Evolutionary conservation across 2,888 invertebrate genomes (phyloP), one percentile per base, ranked within the genome.

Genomic region (Piscicola geometra): DNA sequence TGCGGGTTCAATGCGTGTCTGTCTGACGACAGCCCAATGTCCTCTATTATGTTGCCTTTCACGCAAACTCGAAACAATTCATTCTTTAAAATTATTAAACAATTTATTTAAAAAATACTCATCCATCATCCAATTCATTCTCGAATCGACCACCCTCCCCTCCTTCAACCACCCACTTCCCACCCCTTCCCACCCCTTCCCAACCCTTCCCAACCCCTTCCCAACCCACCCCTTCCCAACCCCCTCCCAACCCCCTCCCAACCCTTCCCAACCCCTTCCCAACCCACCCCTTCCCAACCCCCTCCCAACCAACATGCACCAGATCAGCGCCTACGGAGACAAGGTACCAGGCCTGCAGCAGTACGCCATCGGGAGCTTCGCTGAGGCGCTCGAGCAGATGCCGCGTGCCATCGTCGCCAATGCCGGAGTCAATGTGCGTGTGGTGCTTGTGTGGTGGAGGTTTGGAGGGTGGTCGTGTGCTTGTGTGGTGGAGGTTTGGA

Each of bases 351-450:
- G 98, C 0, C 87, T 99, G 77, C 95, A 97, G 83, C 98, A 99
- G 84, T 99, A 99, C 86, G 93, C 98, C 18, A 93, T 97, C 21
- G 90, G 94, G 80, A 95, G 94, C 86, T 99, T 96, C 85, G 88
- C 88, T 25, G 86, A 86, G 79, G 93, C 97, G 1, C 87, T 99
- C 21, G 96, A 98, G 87, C 89, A 89, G 71, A 91, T 99, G 81
- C 94, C 97, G 0, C 93, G 93, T 85, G 91, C 93, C 0, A 87
- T 99, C 76, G 93, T 97, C 0, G 96, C 98, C 80, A 99, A 98
- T 85, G 91, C 93, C 68, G 99, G 99, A 33, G 89, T 92, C 47
- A 92, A 92, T 86, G 87, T 87, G 78, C 75, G 76, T 71, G 35
- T 1, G n/a, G 3, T 18, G 25, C 5, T n/a, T n/a, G n/a, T 41